Percentiles rank a stretch among this genome's conserved stretches.
phyloP scores from a whole-genome alignment of 2,888 invertebrate genomes.

The Tetranychus piercei region DNA sequence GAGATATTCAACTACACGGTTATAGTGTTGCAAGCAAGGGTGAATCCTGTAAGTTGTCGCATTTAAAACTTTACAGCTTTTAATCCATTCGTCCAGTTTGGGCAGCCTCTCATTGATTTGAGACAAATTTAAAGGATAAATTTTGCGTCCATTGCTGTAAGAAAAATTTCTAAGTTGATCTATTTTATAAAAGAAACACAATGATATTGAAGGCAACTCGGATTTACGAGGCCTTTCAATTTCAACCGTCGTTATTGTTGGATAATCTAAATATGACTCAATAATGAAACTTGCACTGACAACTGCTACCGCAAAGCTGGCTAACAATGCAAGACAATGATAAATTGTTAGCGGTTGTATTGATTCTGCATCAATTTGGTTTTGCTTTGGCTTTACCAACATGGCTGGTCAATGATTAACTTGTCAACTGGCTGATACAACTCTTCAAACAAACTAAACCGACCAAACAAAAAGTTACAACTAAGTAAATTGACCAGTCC shows the following conservation, averaged over 20 bases:
- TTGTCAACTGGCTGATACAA: too few relatives aligned
- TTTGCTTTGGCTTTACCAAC: too few relatives aligned
- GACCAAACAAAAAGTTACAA: too few relatives aligned
- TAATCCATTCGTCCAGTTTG: neutral
- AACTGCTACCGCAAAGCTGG: neutral
- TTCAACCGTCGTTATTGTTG: neutral
- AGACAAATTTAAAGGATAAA: neutral
- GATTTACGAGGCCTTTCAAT: neutral
- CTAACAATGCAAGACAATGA: neutral
- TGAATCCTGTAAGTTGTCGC: neutral
- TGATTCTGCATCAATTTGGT: too few relatives aligned
- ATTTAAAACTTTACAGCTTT: neutral
- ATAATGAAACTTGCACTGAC: neutral
- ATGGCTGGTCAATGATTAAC: too few relatives aligned
- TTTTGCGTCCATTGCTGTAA: neutral
- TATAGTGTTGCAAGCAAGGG: neutral
- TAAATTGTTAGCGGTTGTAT: neutral
- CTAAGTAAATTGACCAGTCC: too few relatives aligned
- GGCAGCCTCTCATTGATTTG: neutral
- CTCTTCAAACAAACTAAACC: too few relatives aligned
- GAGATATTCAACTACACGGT: neutral
- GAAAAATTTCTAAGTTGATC: neutral
- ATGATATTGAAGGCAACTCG: neutral
- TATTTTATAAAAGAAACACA: neutral
- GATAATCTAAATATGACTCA: neutral